These are phyloP conservation scores for Passerculus sandwichensis DNA, from an alignment of 2,797 vertebrate genomes.

Conservation along the genomic window DNA sequence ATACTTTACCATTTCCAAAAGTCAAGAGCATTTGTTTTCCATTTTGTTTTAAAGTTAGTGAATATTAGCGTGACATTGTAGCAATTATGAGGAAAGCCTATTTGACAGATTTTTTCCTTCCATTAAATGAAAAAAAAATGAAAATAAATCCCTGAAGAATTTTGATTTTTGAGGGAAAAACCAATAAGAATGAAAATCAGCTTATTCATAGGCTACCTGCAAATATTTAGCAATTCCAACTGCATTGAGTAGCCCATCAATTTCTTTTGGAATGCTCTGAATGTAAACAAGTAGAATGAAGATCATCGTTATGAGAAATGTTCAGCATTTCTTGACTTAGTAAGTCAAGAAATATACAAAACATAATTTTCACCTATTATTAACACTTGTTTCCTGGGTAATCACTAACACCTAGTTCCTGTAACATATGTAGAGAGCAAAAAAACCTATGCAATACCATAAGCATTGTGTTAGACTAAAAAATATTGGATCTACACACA, in stretches of 20 bases:
- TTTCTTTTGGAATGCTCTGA: neutral
- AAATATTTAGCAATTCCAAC: neutral
- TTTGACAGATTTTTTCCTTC: neutral
- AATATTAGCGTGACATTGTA: neutral
- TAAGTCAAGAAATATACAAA: neutral
- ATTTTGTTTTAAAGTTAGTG: conserved; percentile 27
- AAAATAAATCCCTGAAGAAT: neutral
- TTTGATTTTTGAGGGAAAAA: neutral
- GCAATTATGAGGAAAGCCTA: neutral
- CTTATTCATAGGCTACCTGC: neutral
- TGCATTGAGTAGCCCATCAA: neutral
- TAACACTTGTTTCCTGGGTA: neutral
- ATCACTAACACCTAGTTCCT: neutral
- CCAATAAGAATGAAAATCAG: neutral
- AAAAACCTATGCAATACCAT: neutral
- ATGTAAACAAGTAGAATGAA: neutral
- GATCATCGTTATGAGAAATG: neutral
- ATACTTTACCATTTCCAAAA: neutral
- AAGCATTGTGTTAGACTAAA: neutral
- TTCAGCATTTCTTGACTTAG: neutral
- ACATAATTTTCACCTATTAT: neutral
- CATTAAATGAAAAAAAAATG: neutral
- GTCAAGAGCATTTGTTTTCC: conserved; percentile 36
- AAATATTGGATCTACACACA: neutral
- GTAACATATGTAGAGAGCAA: neutral